phyloP scores from a whole-genome alignment of 2,888 invertebrate genomes.

The Protodeltote pygarga region DNA sequence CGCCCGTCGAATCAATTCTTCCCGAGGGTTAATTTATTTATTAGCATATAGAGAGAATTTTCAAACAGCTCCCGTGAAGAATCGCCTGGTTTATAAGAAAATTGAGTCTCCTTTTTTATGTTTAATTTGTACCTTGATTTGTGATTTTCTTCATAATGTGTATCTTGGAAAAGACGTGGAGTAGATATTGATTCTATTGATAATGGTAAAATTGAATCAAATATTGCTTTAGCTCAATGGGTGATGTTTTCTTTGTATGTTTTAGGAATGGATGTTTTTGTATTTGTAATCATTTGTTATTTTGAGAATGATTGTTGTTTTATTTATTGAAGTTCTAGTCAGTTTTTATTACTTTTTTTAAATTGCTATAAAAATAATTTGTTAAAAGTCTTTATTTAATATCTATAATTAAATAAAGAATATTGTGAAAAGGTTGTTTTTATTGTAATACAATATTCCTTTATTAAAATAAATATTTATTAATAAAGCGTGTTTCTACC shows the following conservation, averaged over 20 bases:
- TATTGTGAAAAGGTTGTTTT: too few relatives aligned
- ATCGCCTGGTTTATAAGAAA: constrained; percentile 40
- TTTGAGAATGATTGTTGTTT: too few relatives aligned
- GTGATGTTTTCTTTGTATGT: not conserved
- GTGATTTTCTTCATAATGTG: constrained; percentile 2
- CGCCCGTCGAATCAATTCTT: constrained; percentile 72
- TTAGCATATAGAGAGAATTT: constrained; percentile 79
- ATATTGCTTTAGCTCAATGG: not conserved
- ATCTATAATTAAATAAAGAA: too few relatives aligned
- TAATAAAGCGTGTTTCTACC: too few relatives aligned
- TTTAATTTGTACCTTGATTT: constrained; percentile 36
- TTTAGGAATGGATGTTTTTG: not conserved
- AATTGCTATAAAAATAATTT: too few relatives aligned
- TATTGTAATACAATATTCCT: too few relatives aligned
- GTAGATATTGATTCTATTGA: constrained; percentile 1
- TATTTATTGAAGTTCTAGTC: too few relatives aligned
- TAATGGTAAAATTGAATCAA: constrained; percentile 17
- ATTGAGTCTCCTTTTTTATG: constrained; percentile 36
- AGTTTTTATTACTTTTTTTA: too few relatives aligned
- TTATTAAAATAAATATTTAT: too few relatives aligned
- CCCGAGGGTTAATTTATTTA: constrained; percentile 70
- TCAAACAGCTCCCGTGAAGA: constrained; percentile 47
- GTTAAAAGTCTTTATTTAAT: too few relatives aligned
- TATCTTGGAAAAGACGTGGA: not conserved
- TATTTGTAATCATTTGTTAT: too few relatives aligned